Evolutionary conservation across 2,797 vertebrate genomes (phyloP).

Genomic region (Typhlichthys eigenmanni): DNA sequence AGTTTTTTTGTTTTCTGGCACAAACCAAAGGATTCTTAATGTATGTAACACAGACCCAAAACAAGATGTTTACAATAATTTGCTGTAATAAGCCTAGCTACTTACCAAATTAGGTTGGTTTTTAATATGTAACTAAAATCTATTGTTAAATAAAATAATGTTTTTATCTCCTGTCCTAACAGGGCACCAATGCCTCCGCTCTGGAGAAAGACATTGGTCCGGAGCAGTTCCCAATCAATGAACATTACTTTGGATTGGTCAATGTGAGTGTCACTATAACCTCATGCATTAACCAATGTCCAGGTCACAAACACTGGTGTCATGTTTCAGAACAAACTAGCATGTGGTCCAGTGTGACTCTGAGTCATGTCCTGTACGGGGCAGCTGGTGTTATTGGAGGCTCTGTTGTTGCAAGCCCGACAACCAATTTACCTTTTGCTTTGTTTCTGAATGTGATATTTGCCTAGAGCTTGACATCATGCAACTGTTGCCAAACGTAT

Average conservation of each 20-base stretch:
- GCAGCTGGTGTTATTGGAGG: conserved; percentile 6
- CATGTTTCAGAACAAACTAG: conserved; percentile 53
- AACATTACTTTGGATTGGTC: conserved; percentile 88
- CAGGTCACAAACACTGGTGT: conserved; percentile 41
- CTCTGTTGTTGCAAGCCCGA: conserved; percentile 29
- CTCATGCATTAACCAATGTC: conserved; percentile 31
- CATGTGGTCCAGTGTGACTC: neutral
- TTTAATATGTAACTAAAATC: neutral
- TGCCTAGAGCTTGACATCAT: neutral
- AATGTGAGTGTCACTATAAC: conserved; percentile 76
- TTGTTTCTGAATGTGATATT: conserved; percentile 16
- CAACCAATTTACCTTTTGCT: neutral
- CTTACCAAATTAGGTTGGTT: neutral
- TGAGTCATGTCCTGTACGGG: conserved; percentile 43
- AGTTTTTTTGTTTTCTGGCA: conserved; percentile 1
- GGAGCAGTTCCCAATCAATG: conserved; percentile 88
- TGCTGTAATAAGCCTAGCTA: neutral
- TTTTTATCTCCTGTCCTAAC: conserved; percentile 23
- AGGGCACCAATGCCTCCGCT: conserved; percentile 90
- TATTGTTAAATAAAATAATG: neutral
- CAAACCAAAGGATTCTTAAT: neutral
- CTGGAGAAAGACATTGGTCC: conserved; percentile 90
- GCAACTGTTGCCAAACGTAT: neutral
- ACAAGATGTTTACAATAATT: neutral
- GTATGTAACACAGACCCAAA: neutral